phyloP scores from a whole-genome alignment of 1,140 invertebrate genomes.

The Sipha flava region DNA sequence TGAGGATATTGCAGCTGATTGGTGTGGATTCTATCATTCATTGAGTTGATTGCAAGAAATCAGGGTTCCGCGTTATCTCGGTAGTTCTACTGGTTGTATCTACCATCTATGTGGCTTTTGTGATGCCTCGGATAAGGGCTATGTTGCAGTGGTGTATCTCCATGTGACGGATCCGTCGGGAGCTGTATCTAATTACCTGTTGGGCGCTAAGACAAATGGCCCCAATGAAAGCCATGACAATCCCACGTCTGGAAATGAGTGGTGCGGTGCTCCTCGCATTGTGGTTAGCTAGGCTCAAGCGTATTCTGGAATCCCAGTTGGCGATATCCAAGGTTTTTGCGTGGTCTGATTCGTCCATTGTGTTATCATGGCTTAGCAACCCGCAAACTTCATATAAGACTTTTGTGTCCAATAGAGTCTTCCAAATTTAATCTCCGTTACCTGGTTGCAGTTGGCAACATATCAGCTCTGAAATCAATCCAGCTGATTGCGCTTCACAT shows the following conservation, averaged over 20 bases:
- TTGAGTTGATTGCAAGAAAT: background rate
- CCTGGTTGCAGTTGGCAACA: background rate
- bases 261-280: conserved; percentile 37
- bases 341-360: conserved; percentile 19
- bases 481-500: too few species aligned
- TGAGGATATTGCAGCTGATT: background rate
- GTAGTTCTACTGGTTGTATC: too few species aligned
- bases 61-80: background rate
- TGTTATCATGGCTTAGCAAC: conserved; percentile 37
- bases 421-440: conserved; percentile 31
- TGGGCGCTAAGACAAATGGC: conserved; percentile 43
- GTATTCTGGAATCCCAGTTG: background rate
- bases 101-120: conserved; percentile 41
- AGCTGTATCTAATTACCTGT: conserved; percentile 15
- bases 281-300: conserved; percentile 36
- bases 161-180: background rate
- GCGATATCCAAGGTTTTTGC: background rate
- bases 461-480: too few species aligned
- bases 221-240: conserved; percentile 42
- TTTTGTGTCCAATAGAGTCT: conserved; percentile 41
- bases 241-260: conserved; percentile 44
- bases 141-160: conserved; percentile 39
- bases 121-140: conserved; percentile 40
- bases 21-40: background rate
- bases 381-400: conserved; percentile 36